A percentile compares a stretch with the other conserved stretches of the same genome.
phyloP scores from a whole-genome alignment of 2,113 vertebrate genomes.

The Heteronetta atricapilla region DNA sequence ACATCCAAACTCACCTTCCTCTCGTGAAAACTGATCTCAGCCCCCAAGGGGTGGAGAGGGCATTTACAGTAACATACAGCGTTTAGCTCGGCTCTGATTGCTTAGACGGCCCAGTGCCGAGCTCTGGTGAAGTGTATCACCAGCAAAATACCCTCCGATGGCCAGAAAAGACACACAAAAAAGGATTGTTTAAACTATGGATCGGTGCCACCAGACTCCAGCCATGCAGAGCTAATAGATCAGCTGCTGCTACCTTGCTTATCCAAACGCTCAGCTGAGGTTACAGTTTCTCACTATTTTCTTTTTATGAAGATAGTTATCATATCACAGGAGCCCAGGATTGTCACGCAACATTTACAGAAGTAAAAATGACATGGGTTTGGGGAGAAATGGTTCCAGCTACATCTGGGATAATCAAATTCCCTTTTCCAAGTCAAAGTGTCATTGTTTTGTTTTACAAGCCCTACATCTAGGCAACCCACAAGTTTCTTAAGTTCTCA shows the following conservation, averaged over 20 bases:
- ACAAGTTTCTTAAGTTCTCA: neutral
- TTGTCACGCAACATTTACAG: constrained; percentile 80
- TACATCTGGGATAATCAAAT: constrained; percentile 36
- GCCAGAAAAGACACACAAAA: constrained; percentile 2
- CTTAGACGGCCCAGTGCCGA: neutral
- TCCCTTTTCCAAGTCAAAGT: constrained; percentile 48
- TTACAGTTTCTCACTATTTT: constrained; percentile 48
- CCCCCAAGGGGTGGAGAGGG: constrained; percentile 9
- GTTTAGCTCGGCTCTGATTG: neutral
- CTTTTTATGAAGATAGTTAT: neutral
- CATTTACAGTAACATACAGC: neutral
- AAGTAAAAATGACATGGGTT: constrained; percentile 4
- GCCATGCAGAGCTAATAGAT: constrained; percentile 74
- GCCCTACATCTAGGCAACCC: neutral
- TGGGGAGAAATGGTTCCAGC: constrained; percentile 56
- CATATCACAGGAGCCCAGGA: constrained; percentile 3
- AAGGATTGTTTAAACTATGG: constrained; percentile 19
- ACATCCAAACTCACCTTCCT: constrained; percentile 38
- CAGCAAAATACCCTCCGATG: neutral
- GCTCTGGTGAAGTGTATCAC: neutral
- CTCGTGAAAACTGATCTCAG: neutral
- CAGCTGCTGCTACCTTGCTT: constrained; percentile 51
- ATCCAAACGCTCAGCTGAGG: constrained; percentile 41
- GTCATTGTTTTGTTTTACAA: constrained; percentile 45
- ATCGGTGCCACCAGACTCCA: constrained; percentile 14